Evolutionary conservation across 2,888 invertebrate genomes (phyloP).

Genomic region (Thumatha senex): DNA sequence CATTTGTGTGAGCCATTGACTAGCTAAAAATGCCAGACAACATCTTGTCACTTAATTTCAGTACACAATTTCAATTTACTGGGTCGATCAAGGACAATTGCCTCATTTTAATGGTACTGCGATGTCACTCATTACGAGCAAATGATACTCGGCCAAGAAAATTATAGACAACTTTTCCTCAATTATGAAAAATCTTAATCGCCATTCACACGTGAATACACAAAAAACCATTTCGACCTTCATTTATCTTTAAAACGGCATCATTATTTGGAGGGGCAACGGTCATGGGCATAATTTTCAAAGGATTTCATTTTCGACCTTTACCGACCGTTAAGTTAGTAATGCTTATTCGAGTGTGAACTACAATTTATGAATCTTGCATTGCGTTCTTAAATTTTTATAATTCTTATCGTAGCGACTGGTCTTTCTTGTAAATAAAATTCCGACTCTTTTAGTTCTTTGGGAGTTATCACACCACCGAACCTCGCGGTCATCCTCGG

Average conservation of each 20-base stretch:
- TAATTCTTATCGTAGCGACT: too few species aligned
- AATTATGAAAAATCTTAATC: constrained; percentile 22
- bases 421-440: too few species aligned
- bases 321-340: background rate
- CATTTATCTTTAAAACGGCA: constrained; percentile 26
- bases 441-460: too few species aligned
- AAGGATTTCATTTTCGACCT: constrained; percentile 23
- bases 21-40: background rate
- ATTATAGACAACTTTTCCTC: constrained; percentile 5
- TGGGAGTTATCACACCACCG: too few species aligned
- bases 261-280: constrained; percentile 29
- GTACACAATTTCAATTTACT: too few species aligned
- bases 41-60: too few species aligned
- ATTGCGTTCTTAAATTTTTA: too few species aligned
- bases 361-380: background rate
- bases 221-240: constrained; percentile 28
- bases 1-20: too few species aligned
- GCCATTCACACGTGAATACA: constrained; percentile 22
- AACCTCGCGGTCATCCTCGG: too few species aligned
- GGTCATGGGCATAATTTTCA: constrained; percentile 21
- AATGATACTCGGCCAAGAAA: background rate
- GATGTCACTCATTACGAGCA: background rate
- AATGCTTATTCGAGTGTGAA: constrained; percentile 2
- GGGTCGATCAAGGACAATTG: too few species aligned
- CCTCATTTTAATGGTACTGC: too few species aligned